A percentile compares a stretch with the other conserved stretches of the same genome.
These are phyloP conservation scores for Xenus cinereus DNA, from an alignment of 2,113 vertebrate species.

Conservation along the genomic window DNA sequence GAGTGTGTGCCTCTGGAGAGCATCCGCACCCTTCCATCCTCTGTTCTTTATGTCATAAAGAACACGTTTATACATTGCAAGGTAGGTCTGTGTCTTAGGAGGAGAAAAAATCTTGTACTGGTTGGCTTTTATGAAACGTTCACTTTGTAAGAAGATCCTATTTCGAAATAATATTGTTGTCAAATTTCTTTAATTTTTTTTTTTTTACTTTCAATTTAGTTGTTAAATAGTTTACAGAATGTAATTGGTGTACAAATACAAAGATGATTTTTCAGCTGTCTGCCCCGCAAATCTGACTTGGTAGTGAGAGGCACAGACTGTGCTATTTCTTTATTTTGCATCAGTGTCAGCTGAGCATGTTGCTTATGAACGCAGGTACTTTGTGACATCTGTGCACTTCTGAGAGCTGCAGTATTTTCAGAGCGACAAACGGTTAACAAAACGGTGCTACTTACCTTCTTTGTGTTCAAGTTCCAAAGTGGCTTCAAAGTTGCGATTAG, in stretches of 20 bases:
- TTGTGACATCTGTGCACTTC: background rate
- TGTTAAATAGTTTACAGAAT: background rate
- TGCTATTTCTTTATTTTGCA: background rate
- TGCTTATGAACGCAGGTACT: background rate
- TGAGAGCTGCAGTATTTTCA: background rate
- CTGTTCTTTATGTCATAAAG: slow-evolving; percentile 83
- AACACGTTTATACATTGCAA: slow-evolving; percentile 90
- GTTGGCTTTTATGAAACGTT: background rate
- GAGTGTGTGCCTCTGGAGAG: slow-evolving; percentile 70
- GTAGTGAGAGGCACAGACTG: background rate
- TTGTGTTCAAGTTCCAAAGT: background rate
- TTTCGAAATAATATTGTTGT: background rate
- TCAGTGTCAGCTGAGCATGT: background rate
- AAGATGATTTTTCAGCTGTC: background rate
- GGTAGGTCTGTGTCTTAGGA: slow-evolving; percentile 65
- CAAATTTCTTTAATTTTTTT: accelerated
- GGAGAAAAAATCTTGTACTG: background rate
- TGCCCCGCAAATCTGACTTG: background rate
- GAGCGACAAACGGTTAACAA: background rate
- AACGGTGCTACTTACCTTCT: background rate
- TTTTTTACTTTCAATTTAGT: background rate
- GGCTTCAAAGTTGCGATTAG: background rate
- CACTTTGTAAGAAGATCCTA: background rate
- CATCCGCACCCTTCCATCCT: slow-evolving; percentile 84
- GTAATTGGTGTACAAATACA: background rate